These are phyloP conservation scores for Ophion ventricosus DNA, from an alignment of 2,888 invertebrate genomes.

Conservation along the genomic window DNA sequence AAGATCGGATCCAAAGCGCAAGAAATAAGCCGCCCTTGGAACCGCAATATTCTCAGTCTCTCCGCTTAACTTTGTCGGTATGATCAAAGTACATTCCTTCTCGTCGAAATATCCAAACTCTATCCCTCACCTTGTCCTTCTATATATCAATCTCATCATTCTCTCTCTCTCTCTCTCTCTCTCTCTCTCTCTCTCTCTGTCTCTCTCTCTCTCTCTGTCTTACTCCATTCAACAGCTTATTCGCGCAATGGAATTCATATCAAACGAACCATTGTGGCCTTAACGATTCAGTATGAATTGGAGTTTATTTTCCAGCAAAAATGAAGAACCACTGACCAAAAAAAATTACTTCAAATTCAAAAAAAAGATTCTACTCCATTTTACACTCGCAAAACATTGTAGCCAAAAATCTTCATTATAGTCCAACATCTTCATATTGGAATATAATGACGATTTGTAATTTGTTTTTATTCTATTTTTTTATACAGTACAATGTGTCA, in stretches of 20 bases:
- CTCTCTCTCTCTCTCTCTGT: constrained; percentile 42
- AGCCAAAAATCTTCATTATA: too few species aligned
- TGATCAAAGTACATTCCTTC: constrained; percentile 78
- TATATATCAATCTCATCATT: constrained; percentile 33
- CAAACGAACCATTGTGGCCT: constrained; percentile 43
- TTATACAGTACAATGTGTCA: too few species aligned
- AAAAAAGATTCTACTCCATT: neutral
- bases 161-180: constrained; percentile 22
- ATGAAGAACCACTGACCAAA: neutral
- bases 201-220: constrained; percentile 42
- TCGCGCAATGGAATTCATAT: constrained; percentile 58
- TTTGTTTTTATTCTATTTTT: too few species aligned
- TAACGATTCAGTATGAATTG: constrained; percentile 47
- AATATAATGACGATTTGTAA: too few species aligned
- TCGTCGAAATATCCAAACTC: constrained; percentile 72
- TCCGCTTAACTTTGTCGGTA: constrained; percentile 70
- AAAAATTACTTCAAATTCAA: neutral
- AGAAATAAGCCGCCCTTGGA: constrained; percentile 59
- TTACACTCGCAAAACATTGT: too few species aligned
- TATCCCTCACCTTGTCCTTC: constrained; percentile 46
- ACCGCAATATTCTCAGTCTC: constrained; percentile 64
- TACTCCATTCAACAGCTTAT: constrained; percentile 32
- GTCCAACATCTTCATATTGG: too few species aligned
- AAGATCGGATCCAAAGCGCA: constrained; percentile 23
- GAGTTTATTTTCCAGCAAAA: constrained; percentile 29